phyloP scores from a whole-genome alignment of 2,113 vertebrate genomes.

The Chionis minor region DNA sequence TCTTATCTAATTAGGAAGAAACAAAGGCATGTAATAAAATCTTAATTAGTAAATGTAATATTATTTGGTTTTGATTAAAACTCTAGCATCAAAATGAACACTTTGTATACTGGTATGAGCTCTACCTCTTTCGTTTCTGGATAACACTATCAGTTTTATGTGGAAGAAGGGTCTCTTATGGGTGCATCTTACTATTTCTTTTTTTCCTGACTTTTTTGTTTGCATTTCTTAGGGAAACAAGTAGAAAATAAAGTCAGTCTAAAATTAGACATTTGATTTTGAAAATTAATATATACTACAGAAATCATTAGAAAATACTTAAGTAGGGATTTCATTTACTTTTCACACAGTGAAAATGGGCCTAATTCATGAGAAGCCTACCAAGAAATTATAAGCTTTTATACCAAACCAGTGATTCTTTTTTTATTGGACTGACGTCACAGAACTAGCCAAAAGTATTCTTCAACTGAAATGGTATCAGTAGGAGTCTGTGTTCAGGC shows the following conservation, averaged over 20 bases:
- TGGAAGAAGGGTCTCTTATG: background rate
- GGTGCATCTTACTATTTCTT: background rate
- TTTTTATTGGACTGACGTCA: background rate
- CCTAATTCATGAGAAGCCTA: background rate
- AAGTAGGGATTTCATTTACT: background rate
- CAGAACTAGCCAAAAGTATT: background rate
- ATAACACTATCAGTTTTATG: background rate
- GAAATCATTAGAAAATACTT: background rate
- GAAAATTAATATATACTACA: background rate
- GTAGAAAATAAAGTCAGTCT: background rate
- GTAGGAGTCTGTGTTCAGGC: background rate
- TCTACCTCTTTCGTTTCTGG: background rate
- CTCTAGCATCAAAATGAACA: slow-evolving; percentile 12
- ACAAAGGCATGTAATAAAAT: slow-evolving; percentile 46
- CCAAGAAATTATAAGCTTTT: background rate
- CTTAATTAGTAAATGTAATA: slow-evolving; percentile 28
- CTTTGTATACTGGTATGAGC: background rate
- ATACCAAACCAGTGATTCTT: background rate
- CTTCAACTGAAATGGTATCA: background rate
- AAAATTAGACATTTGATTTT: background rate
- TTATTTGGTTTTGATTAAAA: slow-evolving; percentile 42
- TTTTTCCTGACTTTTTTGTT: background rate
- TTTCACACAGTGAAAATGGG: background rate
- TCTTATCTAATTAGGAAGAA: slow-evolving; percentile 38
- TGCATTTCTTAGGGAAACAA: background rate